Evolutionary conservation across 2,888 invertebrate genomes (phyloP).

Genomic region (Laothoe populi): DNA sequence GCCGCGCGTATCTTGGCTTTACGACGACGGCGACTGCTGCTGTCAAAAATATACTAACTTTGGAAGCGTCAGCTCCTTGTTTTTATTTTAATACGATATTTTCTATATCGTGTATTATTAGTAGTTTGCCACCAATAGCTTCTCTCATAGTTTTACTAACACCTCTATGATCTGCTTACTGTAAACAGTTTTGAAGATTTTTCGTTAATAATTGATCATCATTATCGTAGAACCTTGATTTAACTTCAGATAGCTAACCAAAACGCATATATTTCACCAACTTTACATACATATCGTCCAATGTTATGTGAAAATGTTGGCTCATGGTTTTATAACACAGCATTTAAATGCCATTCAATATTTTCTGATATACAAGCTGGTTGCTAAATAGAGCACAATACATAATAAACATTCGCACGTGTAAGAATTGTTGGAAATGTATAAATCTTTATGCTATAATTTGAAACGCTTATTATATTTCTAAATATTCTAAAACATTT

Average conservation of each 20-base stretch:
- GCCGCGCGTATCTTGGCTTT: conserved; percentile 69
- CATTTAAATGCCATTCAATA: no score
- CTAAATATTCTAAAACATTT: not conserved
- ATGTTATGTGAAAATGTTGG: no score
- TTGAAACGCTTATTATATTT: not conserved
- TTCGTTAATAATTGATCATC: no score
- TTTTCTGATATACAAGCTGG: no score
- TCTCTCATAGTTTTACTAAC: not conserved
- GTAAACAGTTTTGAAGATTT: no score
- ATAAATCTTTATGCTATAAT: not conserved
- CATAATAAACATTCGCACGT: not conserved
- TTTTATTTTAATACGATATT: not conserved
- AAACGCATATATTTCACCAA: no score
- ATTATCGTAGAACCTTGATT: no score
- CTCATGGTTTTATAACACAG: no score
- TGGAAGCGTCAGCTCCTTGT: conserved; percentile 37
- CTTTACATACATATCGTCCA: no score
- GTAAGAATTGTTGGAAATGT: not conserved
- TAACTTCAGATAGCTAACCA: no score
- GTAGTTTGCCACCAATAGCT: not conserved
- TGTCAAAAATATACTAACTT: conserved; percentile 40
- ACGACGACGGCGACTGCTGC: conserved; percentile 68
- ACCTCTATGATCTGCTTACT: no score
- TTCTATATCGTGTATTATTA: not conserved
- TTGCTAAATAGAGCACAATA: no score